Percentiles rank a stretch among this genome's conserved stretches.
Evolutionary conservation across 2,888 invertebrate species (phyloP).

Genomic region (Aethes cnicana): DNA sequence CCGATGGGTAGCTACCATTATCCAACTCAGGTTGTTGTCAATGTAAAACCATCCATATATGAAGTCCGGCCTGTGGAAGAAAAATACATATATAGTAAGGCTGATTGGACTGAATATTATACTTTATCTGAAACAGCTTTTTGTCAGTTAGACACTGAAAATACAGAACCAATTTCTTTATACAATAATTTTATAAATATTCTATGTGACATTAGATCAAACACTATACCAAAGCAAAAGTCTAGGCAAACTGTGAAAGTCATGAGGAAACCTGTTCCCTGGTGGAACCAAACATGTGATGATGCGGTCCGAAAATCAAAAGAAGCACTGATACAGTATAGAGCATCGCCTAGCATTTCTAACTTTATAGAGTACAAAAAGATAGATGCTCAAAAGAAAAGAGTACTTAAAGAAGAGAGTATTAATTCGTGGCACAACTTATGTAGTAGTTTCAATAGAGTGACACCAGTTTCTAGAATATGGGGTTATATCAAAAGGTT

Average conservation of each 20-base stretch:
- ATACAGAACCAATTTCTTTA: slow-evolving; percentile 10
- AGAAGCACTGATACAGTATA: slow-evolving; percentile 18
- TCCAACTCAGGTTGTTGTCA: neutral
- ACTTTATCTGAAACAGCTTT: slow-evolving; percentile 17
- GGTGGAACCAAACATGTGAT: slow-evolving; percentile 30
- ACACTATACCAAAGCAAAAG: no score
- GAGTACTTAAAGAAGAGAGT: slow-evolving; percentile 23
- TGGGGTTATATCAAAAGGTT: no score
- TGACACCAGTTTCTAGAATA: slow-evolving; percentile 22
- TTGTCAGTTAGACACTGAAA: slow-evolving; percentile 8
- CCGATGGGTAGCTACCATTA: neutral
- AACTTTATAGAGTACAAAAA: slow-evolving; percentile 34
- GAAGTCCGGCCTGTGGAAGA: neutral
- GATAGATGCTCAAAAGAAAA: slow-evolving; percentile 30
- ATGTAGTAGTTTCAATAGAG: slow-evolving; percentile 32
- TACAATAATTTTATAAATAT: slow-evolving; percentile 21
- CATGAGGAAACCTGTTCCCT: slow-evolving; percentile 21
- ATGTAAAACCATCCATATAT: neutral
- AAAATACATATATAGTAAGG: neutral
- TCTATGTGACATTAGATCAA: slow-evolving; percentile 13
- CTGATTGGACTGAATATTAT: slow-evolving; percentile 32
- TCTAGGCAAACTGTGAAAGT: no score
- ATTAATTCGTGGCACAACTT: slow-evolving; percentile 28
- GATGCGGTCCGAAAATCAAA: slow-evolving; percentile 27
- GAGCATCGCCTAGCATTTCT: slow-evolving; percentile 10